Evolutionary conservation across 2,797 vertebrate genomes (phyloP).

Genomic region (Hemitrygon akajei): DNA sequence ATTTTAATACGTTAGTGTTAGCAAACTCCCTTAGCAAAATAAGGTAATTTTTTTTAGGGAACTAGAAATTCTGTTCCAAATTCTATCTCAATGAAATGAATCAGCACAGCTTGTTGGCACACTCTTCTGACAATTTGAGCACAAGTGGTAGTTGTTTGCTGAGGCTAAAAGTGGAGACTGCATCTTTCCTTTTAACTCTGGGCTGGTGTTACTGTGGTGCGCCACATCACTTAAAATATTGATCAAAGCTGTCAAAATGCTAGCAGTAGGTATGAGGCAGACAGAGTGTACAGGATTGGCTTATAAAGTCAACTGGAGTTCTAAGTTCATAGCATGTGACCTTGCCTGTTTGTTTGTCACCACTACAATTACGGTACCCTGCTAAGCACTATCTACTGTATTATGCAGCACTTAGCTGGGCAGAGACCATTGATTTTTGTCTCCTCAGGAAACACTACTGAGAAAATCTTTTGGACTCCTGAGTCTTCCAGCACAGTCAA

Average conservation of each 20-base stretch:
- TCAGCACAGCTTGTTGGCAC: constrained; percentile 48
- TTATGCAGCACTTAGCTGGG: constrained; percentile 46
- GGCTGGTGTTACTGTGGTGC: constrained; percentile 59
- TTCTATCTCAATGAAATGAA: constrained; percentile 23
- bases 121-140: constrained; percentile 50
- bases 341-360: constrained; percentile 54
- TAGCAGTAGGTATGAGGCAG: constrained; percentile 61
- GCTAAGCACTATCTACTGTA: constrained; percentile 51
- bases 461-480: constrained; percentile 65
- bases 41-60: not conserved
- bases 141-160: constrained; percentile 46
- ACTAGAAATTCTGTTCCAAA: not conserved
- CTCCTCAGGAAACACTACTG: constrained; percentile 61
- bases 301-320: constrained; percentile 61
- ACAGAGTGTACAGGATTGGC: constrained; percentile 55
- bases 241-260: constrained; percentile 65
- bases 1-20: not conserved
- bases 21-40: not conserved
- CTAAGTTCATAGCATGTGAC: constrained; percentile 61
- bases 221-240: constrained; percentile 63
- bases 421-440: constrained; percentile 54
- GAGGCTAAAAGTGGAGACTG: constrained; percentile 49
- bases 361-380: constrained; percentile 51
- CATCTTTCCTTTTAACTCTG: constrained; percentile 62
- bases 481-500: constrained; percentile 57